Evolutionary conservation across 2,797 vertebrate genomes (phyloP).

Genomic region (Lepus townsendii): DNA sequence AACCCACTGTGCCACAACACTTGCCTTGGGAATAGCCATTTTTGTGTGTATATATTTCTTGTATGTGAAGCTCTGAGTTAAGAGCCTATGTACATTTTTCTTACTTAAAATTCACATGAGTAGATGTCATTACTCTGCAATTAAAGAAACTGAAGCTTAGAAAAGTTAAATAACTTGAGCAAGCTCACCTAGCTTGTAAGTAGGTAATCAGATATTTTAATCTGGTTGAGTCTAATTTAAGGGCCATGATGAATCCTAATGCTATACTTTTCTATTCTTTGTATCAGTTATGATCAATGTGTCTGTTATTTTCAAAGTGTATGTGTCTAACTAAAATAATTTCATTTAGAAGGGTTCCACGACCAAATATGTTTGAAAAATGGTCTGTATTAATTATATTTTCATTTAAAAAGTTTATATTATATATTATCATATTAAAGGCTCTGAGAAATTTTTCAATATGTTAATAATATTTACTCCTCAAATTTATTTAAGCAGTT

Average conservation of each 20-base stretch:
- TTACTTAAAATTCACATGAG: neutral
- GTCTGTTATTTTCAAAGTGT: neutral
- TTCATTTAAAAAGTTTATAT: neutral
- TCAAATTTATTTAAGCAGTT: neutral
- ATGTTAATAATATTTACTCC: neutral
- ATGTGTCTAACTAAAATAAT: neutral
- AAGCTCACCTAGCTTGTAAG: neutral
- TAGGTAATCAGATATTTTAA: neutral
- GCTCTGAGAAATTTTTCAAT: neutral
- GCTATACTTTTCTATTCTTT: neutral
- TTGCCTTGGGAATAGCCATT: no score
- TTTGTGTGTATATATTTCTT: neutral
- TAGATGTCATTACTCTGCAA: neutral
- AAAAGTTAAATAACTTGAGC: neutral
- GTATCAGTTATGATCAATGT: neutral
- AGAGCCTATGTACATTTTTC: neutral
- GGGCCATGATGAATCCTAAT: neutral
- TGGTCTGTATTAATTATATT: neutral
- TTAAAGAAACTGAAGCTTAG: neutral
- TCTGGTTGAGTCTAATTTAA: neutral
- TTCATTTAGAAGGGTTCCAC: neutral
- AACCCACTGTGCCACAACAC: no score
- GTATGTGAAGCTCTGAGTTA: neutral
- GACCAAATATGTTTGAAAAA: conserved; percentile 29
- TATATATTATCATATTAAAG: neutral